Base-by-base conservation (phyloP, 2,797 vertebrate species). In the Anguilla anguilla region DNA sequence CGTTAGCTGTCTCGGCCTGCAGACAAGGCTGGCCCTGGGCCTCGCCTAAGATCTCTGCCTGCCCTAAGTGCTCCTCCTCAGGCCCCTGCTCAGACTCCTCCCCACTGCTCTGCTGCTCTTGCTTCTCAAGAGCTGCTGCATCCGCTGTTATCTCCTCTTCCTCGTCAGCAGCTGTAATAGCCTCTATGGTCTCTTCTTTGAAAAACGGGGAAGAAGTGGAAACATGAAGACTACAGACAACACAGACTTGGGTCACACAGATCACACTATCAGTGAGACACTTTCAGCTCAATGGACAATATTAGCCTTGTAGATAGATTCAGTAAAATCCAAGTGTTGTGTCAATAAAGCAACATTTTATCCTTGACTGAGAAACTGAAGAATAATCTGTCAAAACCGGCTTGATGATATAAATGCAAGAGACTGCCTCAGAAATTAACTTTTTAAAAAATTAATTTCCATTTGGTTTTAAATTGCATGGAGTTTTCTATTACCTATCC, bases 171-270 rank as follows among this genome's bases (percentile, higher is more conserved):
- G 85, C 95, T 93, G 95, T 95, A 95, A 97, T 95, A 96, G 96
- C 96, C 96, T 97, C 96, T 97, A 98, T 95, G 90, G 95, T 96
- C 96, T 98, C 97, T 97, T 96, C 93, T 97, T 96, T 93, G 94
- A 94, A 94, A 97, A 92, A 96, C 91, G 94, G 97, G 95, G 97
- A 96, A 98, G 96, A 98, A 96, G 97, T 96, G 95, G 96, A 93
- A 91, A 98, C 96, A 96, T 97, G 96, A 97, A 96, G 93, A 96
- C 96, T 95, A 96, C 92, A 96, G 94, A 96, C 96, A 98, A 97
- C 94, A 97, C 95, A 97, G 95, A 96, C 94, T 96, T 96, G 95
- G 95, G 94, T 94, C 94, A 97, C 93, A 95, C 92, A 93, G 94
- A 89, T 94, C 95, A 92, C 94, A 88, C 22, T n/a, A 82, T 90